These are phyloP conservation scores for Cuculus canorus DNA, from an alignment of 2,797 vertebrate species.

Conservation along the genomic window DNA sequence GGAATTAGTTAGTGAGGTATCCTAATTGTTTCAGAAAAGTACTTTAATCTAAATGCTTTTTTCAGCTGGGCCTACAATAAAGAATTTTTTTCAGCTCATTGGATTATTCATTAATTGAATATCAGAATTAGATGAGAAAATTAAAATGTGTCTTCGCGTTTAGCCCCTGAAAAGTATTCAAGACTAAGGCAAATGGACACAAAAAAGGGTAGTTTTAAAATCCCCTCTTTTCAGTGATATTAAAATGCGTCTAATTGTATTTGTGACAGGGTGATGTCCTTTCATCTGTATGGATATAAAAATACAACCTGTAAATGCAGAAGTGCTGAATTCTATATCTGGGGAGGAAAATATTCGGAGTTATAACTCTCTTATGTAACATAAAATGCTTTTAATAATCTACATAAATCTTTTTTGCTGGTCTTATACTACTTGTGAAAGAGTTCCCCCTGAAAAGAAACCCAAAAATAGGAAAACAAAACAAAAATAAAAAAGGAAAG, in stretches of 20 bases:
- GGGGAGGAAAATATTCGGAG: neutral
- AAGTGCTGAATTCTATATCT: neutral
- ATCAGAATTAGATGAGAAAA: neutral
- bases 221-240: neutral
- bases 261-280: slow-evolving; percentile 32
- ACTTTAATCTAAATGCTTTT: neutral
- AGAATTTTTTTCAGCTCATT: neutral
- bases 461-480: neutral
- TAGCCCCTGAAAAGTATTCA: neutral
- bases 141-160: neutral
- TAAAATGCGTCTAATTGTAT: slow-evolving; percentile 21
- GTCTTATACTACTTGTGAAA: neutral
- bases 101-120: neutral
- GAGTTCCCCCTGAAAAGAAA: neutral
- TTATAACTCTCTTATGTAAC: neutral
- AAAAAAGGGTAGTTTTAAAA: neutral
- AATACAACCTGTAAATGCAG: slow-evolving; percentile 32
- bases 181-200: neutral
- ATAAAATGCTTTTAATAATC: neutral
- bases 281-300: neutral
- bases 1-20: neutral
- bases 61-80: neutral
- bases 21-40: neutral
- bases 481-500: neutral
- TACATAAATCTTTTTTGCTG: neutral